Base-by-base conservation (phyloP, 2,888 invertebrate genomes). In the Tinea trinotella region DNA sequence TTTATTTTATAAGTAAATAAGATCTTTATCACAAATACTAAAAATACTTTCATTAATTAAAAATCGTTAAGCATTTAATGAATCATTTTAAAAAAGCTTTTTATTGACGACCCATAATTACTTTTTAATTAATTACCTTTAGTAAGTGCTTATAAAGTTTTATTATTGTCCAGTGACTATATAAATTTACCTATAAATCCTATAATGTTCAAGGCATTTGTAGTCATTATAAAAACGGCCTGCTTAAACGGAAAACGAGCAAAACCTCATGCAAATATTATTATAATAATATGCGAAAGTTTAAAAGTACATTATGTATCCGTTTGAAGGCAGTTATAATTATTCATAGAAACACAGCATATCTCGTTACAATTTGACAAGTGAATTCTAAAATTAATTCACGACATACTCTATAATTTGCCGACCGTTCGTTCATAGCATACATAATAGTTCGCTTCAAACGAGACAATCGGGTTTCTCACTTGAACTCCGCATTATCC, bases 391-490 rank as follows among this genome's bases (percentile, higher is more conserved):
- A 30, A n/a, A 40, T 17, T 40, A 15, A 40, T 17, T 40, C 40
- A 6, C 5, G 13, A 12, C 40, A 7, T 3, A 40, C 15, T 30
- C 30, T 40, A 40, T 40, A 40, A 40, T 40, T 40, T 40, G 40
- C 13, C n/a, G 40, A 40, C 40, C 17, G 3, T 40, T 40, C 40
- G 40, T 17, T 40, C 15, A 13, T 40, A 40, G 40, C 40, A 12
- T 40, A 17, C 40, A 40, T 6, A 40, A 40, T 40, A 40, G 40
- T 17, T 17, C 40, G 13, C 40, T 7, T 40, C 40, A 40, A 13
- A 40, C 40, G 30, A 13, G 40, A 48, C 48, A 48, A 48, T 20
- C 48, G 20, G 18, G 18, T 48, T 48, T 48, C 48, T 19, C 48
- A 48, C 48, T 19, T 48, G 48, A 18, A 30, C 30, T 30, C 30